Percentiles rank a stretch among this genome's conserved stretches.
Conservation (phyloP, 2,113 vertebrate species). For the Albula glossodonta region DNA sequence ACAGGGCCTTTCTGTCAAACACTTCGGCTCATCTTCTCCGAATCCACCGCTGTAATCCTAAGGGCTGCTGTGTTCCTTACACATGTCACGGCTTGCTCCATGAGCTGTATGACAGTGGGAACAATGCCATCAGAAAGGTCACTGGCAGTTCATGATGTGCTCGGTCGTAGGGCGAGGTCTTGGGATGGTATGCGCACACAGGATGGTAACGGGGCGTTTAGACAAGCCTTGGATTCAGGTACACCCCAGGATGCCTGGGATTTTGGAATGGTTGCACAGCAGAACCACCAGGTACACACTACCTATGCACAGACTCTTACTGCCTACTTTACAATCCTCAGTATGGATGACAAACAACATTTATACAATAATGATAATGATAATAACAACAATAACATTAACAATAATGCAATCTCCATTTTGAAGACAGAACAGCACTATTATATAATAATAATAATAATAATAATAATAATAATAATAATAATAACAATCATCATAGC, state of each 20-base stretch:
- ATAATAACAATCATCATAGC: too few relatives aligned
- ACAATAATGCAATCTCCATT: too few relatives aligned
- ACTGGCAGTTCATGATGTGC: background rate
- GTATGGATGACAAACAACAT: too few relatives aligned
- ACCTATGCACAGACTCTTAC: background rate
- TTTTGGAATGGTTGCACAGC: background rate
- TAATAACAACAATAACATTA: too few relatives aligned
- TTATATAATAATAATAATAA: too few relatives aligned
- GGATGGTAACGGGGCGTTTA: background rate
- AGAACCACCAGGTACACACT: background rate
- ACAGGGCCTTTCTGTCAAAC: background rate
- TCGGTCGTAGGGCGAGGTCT: constrained; percentile 8
- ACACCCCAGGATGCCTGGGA: background rate
- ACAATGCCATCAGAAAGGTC: background rate
- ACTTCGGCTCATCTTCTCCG: background rate
- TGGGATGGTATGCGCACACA: background rate
- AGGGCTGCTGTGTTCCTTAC: background rate
- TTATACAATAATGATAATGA: too few relatives aligned
- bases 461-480: too few relatives aligned
- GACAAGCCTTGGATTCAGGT: background rate
- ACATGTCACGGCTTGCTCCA: background rate
- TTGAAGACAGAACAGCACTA: too few relatives aligned
- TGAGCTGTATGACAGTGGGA: background rate
- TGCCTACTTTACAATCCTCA: background rate
- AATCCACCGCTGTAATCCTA: background rate